Base-by-base conservation (phyloP, 2,113 vertebrate genomes). In the Tretioscincus oriximinensis region DNA sequence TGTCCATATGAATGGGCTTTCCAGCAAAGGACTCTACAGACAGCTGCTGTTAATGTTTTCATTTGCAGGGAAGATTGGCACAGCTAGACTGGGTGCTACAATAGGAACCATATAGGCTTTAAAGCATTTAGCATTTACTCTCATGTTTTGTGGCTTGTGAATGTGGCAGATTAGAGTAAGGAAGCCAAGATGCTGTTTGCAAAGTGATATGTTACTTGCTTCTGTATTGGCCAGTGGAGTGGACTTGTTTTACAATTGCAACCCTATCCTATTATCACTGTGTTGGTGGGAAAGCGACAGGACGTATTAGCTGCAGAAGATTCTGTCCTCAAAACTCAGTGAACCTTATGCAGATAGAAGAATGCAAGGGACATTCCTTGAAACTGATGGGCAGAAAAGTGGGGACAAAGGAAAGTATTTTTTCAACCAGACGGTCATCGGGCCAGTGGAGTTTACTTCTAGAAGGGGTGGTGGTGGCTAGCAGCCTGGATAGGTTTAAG, bases 21-120 rank as follows among this genome's bases (percentile, higher is more conserved):
- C 91, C 89, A 84, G 78, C 94, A 92, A 92, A 28, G 68, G 94
- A 90, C 86, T 91, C 69, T 83, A 90, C 90, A 94, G 92, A 91
- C 94, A 95, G 93, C 93, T 95, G 94, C 93, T 93, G 89, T 86
- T 94, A 90, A 93, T 92, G 92, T 83, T 86, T 87, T 95, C 92
- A 89, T 69, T 79, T 85, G 88, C 90, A 92, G 89, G 93, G 90
- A 90, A 89, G 88, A 84, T 88, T 93, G 91, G 91, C 91, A 93
- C 88, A 89, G 26, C 83, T 85, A 86, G 81, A 90, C 92, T 86
- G 67, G 45, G 80, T 85, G 80, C 81, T 88, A 61, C 87, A 86
- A 84, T 88, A 93, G 88, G 90, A 92, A 81, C 88, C 92, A 90
- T 89, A 94, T 94, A 93, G 93, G 93, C 95, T 93, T 28, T 68